Evolutionary conservation across 2,113 vertebrate species (phyloP).

Genomic region (Amphiprion percula): DNA sequence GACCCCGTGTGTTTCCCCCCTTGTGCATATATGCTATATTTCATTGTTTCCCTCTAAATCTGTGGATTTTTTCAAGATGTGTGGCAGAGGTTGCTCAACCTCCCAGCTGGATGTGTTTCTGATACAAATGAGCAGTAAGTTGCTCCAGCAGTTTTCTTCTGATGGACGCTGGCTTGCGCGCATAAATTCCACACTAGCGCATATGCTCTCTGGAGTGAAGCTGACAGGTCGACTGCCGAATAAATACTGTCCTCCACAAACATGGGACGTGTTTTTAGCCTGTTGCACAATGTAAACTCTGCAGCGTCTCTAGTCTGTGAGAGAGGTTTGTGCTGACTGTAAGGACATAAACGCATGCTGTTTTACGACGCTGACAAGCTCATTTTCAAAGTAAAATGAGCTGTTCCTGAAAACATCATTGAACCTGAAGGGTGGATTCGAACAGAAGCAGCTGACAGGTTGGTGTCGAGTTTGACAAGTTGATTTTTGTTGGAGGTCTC

Average conservation of each 20-base stretch:
- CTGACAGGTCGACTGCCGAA: conserved; percentile 50
- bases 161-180: conserved; percentile 31
- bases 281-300: conserved; percentile 34
- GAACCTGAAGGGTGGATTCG: conserved; percentile 18
- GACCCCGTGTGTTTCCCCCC: conserved; percentile 25
- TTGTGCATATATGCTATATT: conserved; percentile 6
- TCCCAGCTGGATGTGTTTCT: conserved; percentile 53
- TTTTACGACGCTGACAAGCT: conserved; percentile 49
- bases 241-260: conserved; percentile 38
- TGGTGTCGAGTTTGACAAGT: conserved; percentile 56
- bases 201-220: conserved; percentile 18
- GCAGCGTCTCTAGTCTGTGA: conserved; percentile 11
- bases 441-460: conserved; percentile 48
- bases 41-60: conserved; percentile 34
- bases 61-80: conserved; percentile 26
- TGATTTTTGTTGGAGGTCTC: conserved; percentile 47
- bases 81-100: conserved; percentile 62
- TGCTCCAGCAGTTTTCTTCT: conserved; percentile 42
- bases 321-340: conserved; percentile 10
- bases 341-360: conserved; percentile 1
- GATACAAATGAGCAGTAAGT: conserved; percentile 47
- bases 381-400: conserved; percentile 55
- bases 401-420: conserved; percentile 45
- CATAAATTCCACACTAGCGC: conserved; percentile 40
- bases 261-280: not conserved